A percentile compares a stretch with the other conserved stretches of the same genome.
Evolutionary conservation across 1,140 invertebrate species (phyloP).

Genomic region (Brachionus sp.): DNA sequence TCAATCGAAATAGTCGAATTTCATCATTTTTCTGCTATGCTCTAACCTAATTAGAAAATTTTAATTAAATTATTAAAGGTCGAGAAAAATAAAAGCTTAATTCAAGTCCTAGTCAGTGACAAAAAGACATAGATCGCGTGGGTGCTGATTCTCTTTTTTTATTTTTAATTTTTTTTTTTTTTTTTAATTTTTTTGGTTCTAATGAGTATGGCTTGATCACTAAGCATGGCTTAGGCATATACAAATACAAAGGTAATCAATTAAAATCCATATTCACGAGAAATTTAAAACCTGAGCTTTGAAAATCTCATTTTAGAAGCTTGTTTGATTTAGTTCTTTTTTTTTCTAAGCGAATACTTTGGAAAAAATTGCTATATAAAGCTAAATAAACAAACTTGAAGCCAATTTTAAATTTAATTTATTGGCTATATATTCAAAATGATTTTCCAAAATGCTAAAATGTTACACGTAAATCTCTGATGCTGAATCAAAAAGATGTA

Average conservation of each 20-base stretch:
- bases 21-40: not conserved
- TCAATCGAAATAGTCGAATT: not conserved
- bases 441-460: not conserved
- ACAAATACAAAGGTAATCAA: conserved; percentile 1
- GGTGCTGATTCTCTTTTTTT: not conserved
- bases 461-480: not conserved
- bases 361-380: not conserved
- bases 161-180: not conserved
- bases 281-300: not conserved
- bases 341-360: not conserved
- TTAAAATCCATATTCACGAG: not conserved
- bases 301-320: not conserved
- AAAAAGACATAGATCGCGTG: not conserved
- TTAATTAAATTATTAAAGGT: conserved; percentile 1
- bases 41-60: not conserved
- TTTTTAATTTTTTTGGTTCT: not conserved
- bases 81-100: not conserved
- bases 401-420: not conserved
- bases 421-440: not conserved
- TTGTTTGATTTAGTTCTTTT: not conserved
- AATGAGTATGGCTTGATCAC: not conserved
- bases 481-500: too few species aligned
- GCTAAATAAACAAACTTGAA: not conserved
- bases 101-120: not conserved
- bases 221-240: not conserved